Base-by-base conservation (phyloP, 2,113 vertebrate genomes). In the Forbesichthys papilliferus region DNA sequence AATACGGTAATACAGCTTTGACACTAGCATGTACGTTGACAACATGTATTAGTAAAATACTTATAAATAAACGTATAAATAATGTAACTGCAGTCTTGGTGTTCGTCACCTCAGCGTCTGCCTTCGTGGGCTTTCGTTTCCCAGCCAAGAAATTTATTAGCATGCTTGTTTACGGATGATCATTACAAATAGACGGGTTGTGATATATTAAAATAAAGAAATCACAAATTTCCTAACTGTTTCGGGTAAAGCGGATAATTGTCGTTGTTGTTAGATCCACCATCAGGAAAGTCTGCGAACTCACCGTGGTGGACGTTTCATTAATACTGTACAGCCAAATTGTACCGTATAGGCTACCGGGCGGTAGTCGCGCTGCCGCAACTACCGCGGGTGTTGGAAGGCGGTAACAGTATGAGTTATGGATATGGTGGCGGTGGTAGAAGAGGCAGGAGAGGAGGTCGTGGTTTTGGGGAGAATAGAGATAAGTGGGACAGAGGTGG, bases 361-460 rank as follows among this genome's bases (percentile, higher is more conserved):
- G 27, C 27, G 27, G 27, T 42, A 20, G 7, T 14, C 9, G 36
- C 4, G 3, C 57, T 49, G 49, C 13, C 1, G 3, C 58, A 1
- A 13, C 11, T 9, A 0, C 14, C 3, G 56, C 4, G 57, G 8
- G 33, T n/a, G n/a, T 1, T 34, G 12, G 11, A 48, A 46, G 3
- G 27, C 27, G 27, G 27, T 2, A 27, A 27, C 70, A 81, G 56
- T 8, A 98, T 97, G 96, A 97, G 93, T 86, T 94, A 89, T 81
- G 92, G 85, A 5, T 88, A 88, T 27, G 85, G 88, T 1, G 79
- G 89, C 18, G 67, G 88, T 11, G 82, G 84, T 4, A 80, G 83
- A 7, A 11, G 42, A 48, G 61, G 64, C 33, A 67, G 67, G 14
- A 83, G 94, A 82, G 88, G 88, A 27, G 87, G 94, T 66, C 86